Evolutionary conservation across 2,888 invertebrate species (phyloP).

Genomic region (Drosophila demipolita): DNA sequence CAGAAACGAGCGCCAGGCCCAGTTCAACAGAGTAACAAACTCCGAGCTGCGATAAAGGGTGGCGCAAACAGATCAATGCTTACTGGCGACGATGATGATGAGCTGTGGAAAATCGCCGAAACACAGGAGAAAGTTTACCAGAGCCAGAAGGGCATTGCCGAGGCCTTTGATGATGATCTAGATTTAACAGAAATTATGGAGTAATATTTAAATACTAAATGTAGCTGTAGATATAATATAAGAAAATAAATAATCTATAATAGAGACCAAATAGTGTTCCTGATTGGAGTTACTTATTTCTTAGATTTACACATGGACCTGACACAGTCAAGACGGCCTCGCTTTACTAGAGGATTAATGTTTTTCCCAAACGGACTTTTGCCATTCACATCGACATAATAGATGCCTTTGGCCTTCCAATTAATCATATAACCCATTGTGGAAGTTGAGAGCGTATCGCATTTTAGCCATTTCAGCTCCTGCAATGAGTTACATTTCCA

Average conservation of each 20-base stretch:
- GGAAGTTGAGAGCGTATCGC: conserved; percentile 40
- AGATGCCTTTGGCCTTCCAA: conserved; percentile 74
- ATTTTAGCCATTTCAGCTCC: conserved; percentile 61
- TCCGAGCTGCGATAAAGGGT: conserved; percentile 56
- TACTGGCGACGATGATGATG: conserved; percentile 83
- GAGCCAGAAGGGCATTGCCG: conserved; percentile 74
- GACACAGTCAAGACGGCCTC: conserved; percentile 13
- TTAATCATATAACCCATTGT: conserved; percentile 79
- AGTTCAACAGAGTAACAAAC: conserved; percentile 49
- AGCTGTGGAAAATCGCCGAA: conserved; percentile 84
- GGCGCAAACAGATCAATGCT: conserved; percentile 66
- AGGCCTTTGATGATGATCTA: conserved; percentile 82
- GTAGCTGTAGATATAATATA: neutral
- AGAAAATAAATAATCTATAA: neutral
- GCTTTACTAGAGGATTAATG: neutral
- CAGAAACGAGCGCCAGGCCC: conserved; percentile 59
- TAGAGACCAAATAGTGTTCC: neutral
- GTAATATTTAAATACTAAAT: conserved; percentile 27
- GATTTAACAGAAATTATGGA: conserved; percentile 81
- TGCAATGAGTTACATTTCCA: conserved; percentile 73
- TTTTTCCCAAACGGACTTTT: conserved; percentile 74
- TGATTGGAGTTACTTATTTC: neutral
- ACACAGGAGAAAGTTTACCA: conserved; percentile 77
- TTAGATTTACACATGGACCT: conserved; percentile 3
- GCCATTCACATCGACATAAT: conserved; percentile 76